Evolutionary conservation across 2,888 invertebrate genomes (phyloP).

Genomic region (Mamestra brassicae): DNA sequence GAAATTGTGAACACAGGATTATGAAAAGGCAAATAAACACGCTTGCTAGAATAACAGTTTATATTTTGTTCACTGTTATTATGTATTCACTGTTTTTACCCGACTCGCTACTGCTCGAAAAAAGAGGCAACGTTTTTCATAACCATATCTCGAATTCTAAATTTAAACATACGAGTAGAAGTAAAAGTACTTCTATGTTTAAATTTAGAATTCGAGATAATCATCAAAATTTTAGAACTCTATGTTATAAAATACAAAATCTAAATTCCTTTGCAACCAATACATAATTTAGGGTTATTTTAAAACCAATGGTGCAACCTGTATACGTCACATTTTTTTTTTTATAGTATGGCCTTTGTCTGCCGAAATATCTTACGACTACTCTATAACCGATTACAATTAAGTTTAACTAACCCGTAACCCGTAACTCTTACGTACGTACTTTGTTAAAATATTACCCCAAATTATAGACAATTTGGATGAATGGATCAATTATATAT

Average conservation of each 20-base stretch:
- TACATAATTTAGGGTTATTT: no score
- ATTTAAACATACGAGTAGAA: no score
- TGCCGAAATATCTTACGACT: background rate
- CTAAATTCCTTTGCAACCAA: no score
- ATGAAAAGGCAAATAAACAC: background rate
- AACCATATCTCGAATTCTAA: no score
- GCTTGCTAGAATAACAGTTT: background rate
- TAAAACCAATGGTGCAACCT: no score
- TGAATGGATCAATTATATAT: constrained; percentile 2
- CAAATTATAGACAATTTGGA: constrained; percentile 12
- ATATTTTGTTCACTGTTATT: background rate
- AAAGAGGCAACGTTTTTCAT: background rate
- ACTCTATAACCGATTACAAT: background rate
- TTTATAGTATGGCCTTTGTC: no score
- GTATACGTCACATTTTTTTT: no score
- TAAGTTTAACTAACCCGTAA: background rate
- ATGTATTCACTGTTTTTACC: background rate
- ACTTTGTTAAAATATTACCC: background rate
- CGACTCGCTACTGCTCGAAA: background rate
- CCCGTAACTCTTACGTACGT: background rate
- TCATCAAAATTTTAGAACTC: no score
- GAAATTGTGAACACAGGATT: constrained; percentile 4
- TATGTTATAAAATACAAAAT: no score
- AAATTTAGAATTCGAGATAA: no score
- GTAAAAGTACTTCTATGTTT: no score